A percentile compares a stretch with the other conserved stretches of the same genome.
Conservation (phyloP, 2,113 vertebrate genomes). For the Ovibos moschatus region DNA sequence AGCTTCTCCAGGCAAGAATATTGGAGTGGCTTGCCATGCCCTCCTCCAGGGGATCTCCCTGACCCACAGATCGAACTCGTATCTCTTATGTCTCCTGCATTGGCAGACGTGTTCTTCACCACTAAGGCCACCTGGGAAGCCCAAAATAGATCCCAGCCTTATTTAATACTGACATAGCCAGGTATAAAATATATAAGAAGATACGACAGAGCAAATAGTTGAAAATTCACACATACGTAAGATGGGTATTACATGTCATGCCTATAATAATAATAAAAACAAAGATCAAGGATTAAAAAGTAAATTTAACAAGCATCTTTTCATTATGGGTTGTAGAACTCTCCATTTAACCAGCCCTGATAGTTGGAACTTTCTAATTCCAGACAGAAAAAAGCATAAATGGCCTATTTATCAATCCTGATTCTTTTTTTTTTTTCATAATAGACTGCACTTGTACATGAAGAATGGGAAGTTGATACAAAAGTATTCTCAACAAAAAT, state of each 20-base stretch:
- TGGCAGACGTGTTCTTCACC: neutral
- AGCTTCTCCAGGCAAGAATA: neutral
- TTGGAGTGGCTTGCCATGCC: neutral
- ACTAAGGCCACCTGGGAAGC: neutral
- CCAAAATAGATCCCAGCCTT: neutral
- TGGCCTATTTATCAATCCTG: neutral
- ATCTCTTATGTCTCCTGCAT: neutral
- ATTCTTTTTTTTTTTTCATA: constrained; percentile 6
- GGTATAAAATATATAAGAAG: neutral
- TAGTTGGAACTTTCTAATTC: neutral
- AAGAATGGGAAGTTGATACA: neutral
- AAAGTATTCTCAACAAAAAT: constrained; percentile 32
- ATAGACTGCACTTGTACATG: neutral
- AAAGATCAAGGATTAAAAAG: neutral
- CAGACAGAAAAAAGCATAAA: neutral
- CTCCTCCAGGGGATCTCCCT: neutral
- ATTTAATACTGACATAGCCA: neutral
- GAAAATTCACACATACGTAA: neutral
- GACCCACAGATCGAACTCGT: neutral
- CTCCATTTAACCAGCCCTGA: neutral
- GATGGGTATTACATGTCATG: neutral
- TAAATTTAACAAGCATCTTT: neutral
- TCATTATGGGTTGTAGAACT: neutral
- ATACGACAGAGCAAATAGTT: neutral
- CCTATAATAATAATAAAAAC: neutral